phyloP scores from a whole-genome alignment of 2,113 vertebrate species.

The Panurus biarmicus region DNA sequence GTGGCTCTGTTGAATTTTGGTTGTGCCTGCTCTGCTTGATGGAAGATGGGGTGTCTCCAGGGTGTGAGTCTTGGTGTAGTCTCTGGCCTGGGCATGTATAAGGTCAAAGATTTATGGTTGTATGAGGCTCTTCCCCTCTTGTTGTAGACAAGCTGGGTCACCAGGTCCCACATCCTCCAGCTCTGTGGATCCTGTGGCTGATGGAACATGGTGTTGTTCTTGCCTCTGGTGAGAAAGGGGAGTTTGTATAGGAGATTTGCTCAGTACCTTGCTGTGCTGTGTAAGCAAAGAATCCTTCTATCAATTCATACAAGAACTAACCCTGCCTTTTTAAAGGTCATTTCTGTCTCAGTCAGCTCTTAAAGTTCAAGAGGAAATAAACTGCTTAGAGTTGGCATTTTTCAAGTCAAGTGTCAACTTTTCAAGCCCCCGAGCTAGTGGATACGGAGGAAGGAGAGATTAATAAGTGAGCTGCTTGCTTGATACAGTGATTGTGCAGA shows the following conservation, averaged over 20 bases:
- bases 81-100: neutral
- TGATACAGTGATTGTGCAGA: conserved; percentile 48
- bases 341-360: conserved; percentile 67
- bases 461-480: conserved; percentile 47
- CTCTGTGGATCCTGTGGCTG: neutral
- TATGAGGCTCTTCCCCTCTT: neutral
- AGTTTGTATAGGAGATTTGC: conserved; percentile 46
- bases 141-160: neutral
- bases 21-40: neutral
- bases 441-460: conserved; percentile 36
- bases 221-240: neutral
- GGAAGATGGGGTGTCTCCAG: neutral
- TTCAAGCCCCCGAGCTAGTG: conserved; percentile 29
- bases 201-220: neutral
- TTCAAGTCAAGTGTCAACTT: conserved; percentile 73
- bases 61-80: neutral
- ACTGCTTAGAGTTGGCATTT: conserved; percentile 74
- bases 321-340: conserved; percentile 73
- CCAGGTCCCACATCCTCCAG: neutral
- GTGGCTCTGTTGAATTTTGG: neutral
- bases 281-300: conserved; percentile 49
- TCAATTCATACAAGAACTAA: conserved; percentile 55
- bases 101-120: neutral
- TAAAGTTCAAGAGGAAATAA: conserved; percentile 77
- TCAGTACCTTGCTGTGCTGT: conserved; percentile 16